phyloP scores from a whole-genome alignment of 1,140 invertebrate species.

The Brachionus asplanchnoidis region DNA sequence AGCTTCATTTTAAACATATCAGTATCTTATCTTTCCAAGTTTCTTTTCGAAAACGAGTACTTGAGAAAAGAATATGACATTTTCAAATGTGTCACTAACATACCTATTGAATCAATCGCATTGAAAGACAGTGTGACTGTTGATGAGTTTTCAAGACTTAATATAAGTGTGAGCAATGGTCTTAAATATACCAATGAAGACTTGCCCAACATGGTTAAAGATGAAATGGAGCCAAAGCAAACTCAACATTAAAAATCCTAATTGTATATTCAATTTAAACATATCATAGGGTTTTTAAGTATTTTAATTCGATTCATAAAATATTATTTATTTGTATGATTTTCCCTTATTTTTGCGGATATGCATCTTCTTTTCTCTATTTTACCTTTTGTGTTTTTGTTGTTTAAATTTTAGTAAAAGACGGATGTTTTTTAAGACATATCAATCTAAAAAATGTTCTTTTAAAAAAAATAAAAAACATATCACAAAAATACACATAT shows the following conservation, averaged over 20 bases:
- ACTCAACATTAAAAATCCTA: not conserved
- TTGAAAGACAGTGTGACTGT: constrained; percentile 40
- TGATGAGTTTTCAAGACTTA: constrained; percentile 37
- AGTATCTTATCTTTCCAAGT: constrained; percentile 58
- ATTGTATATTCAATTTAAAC: not conserved
- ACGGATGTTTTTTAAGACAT: not conserved
- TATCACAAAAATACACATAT: not conserved
- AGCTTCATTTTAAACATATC: constrained; percentile 63
- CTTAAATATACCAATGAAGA: constrained; percentile 40
- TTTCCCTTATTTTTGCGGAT: not conserved
- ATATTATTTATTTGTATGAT: not conserved
- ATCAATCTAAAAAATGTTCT: not conserved
- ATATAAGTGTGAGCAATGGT: constrained; percentile 3
- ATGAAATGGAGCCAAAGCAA: not conserved
- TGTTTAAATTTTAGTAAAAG: not conserved
- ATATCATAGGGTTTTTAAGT: not conserved
- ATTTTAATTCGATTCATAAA: not conserved
- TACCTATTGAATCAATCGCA: constrained; percentile 66
- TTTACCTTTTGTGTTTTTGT: not conserved
- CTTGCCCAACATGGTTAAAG: not conserved
- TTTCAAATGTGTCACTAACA: constrained; percentile 70
- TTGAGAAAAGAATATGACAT: constrained; percentile 52
- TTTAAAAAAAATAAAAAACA: not conserved
- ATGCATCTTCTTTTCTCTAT: not conserved
- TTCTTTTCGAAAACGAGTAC: constrained; percentile 58